Evolutionary conservation across 2,888 invertebrate species (phyloP), one percentile per base, ranked within the genome.

Genomic region (Adineta ricciae): DNA sequence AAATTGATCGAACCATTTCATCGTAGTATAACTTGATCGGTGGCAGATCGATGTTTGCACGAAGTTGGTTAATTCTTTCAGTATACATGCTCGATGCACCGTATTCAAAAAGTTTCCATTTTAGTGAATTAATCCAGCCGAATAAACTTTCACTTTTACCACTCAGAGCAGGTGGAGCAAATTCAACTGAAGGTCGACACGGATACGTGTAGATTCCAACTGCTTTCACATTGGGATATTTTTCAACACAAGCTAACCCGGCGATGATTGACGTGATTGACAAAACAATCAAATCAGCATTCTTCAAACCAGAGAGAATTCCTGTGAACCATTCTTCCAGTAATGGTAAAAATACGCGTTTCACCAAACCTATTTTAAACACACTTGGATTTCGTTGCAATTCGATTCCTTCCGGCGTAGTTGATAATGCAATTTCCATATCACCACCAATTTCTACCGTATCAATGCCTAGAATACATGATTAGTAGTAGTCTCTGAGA

Each of bases 361-460:
- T 78, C 24, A 78, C 14, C 41, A 78, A 38, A n/a, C 78, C 9
- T 8, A 78, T 38, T 78, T 41, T 78, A 41, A 78, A 41, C 11
- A 78, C 24, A n/a, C 78, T 78, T n/a, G 78, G 78, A 78, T 78
- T 78, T 41, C 41, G 78, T 78, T 41, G 78, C 38, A 78, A n/a
- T 78, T 78, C 78, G 9, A 78, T 78, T 0, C 78, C 78, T 11
- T 78, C 78, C 14, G 78, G 78, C 24, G 78, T 78, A 41, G 78
- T 41, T 1, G 78, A 78, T n/a, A 78, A 21, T 24, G 24, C 9
- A 9, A 78, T n/a, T 38, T 78, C 78, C 78, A 78, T 41, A 41
- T 78, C 78, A 41, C 78, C 78, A 78, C 41, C 78, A 41, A 78
- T 78, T 41, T 78, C 78, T 16, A 78, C 41, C 11, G 78, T 41